Evolutionary conservation across 2,888 invertebrate genomes (phyloP).

Genomic region (Willowsia nigromaculata): DNA sequence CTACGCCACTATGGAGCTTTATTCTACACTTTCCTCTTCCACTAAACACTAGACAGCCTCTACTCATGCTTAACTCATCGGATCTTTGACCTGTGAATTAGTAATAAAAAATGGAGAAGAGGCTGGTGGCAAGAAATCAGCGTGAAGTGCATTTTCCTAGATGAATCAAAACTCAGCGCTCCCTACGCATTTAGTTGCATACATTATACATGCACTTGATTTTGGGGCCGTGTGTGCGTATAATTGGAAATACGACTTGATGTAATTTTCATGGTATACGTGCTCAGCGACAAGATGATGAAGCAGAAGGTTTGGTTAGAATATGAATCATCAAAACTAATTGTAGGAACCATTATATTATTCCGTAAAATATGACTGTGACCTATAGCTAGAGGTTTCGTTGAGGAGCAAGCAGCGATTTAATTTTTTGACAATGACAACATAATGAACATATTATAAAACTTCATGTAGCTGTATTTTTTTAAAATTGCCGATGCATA

Average conservation of each 20-base stretch:
- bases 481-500: neutral
- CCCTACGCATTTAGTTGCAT: neutral
- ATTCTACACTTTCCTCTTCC: too few relatives aligned
- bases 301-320: too few relatives aligned
- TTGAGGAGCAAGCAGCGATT: neutral
- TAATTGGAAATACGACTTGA: too few relatives aligned
- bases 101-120: neutral
- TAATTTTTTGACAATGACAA: neutral
- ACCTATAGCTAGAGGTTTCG: neutral
- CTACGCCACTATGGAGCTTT: too few relatives aligned
- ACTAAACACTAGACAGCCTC: neutral
- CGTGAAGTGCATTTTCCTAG: neutral
- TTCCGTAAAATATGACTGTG: neutral
- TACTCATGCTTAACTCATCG: neutral
- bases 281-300: neutral
- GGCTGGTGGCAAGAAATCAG: neutral
- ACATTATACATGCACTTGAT: neutral
- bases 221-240: too few relatives aligned
- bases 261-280: too few relatives aligned
- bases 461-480: neutral
- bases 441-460: neutral
- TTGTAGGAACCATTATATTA: neutral
- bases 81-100: slow-evolving; percentile 41
- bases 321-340: too few relatives aligned
- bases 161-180: neutral